phyloP scores from a whole-genome alignment of 2,113 vertebrate species.

The Prionailurus viverrinus region DNA sequence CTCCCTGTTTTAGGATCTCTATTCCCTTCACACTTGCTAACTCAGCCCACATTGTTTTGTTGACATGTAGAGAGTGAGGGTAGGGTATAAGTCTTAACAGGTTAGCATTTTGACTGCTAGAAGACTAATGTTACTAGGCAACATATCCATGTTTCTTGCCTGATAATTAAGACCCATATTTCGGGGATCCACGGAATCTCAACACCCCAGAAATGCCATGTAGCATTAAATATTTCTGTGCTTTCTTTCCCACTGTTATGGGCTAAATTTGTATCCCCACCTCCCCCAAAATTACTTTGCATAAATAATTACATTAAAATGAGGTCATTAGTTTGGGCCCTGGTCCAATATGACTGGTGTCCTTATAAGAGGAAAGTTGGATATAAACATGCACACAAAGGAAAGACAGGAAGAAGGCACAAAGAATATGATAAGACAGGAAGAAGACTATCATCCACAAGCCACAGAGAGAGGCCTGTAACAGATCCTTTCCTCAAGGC shows the following conservation, averaged over 20 bases:
- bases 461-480: not conserved
- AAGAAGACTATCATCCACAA: not conserved
- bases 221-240: constrained; percentile 40
- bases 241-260: not conserved
- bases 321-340: not conserved
- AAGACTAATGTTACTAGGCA: not conserved
- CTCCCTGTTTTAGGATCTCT: not conserved
- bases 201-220: not conserved
- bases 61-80: not conserved
- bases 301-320: constrained; percentile 3
- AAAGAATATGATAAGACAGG: not conserved
- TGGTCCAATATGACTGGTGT: not conserved
- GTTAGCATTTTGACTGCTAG: not conserved
- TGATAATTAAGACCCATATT: constrained; percentile 34
- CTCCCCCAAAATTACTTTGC: not conserved
- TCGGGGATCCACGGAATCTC: constrained; percentile 8
- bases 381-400: not conserved
- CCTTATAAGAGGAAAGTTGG: not conserved
- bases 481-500: not conserved
- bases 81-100: not conserved
- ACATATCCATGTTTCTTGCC: not conserved
- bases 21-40: not conserved
- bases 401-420: not conserved
- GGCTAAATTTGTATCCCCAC: not conserved
- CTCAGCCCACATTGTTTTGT: not conserved